These are phyloP conservation scores for Dynastes maya DNA, from an alignment of 2,888 invertebrate species.

Conservation along the genomic window DNA sequence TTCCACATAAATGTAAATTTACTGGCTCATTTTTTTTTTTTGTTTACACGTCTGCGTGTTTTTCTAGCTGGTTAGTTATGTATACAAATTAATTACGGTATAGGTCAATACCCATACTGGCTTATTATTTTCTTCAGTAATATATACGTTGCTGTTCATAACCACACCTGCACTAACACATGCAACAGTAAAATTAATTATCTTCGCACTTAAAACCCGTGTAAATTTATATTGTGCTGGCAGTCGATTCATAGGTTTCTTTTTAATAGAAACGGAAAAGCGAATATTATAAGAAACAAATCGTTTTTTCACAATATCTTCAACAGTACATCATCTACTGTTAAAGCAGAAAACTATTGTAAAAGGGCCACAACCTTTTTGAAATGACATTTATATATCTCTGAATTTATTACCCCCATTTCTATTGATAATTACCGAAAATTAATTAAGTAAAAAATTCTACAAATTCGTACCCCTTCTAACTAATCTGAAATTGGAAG, in stretches of 20 bases:
- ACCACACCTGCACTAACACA: too few relatives aligned
- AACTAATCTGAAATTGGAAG: constrained; percentile 35
- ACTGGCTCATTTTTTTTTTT: neutral
- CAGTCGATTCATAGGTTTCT: too few relatives aligned
- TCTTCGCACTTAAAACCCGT: too few relatives aligned
- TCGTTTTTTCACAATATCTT: too few relatives aligned
- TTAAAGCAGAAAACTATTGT: neutral
- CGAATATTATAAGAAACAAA: too few relatives aligned
- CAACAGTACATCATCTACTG: neutral
- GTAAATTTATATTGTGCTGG: too few relatives aligned
- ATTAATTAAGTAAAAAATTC: constrained; percentile 41
- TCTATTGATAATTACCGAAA: constrained; percentile 25
- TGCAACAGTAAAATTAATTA: too few relatives aligned
- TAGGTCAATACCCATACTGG: neutral
- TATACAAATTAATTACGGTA: neutral
- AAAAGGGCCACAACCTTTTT: neutral
- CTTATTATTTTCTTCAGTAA: too few relatives aligned
- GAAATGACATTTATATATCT: constrained; percentile 12
- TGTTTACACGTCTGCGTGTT: neutral
- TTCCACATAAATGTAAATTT: neutral
- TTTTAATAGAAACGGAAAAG: too few relatives aligned
- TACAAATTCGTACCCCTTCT: constrained; percentile 18
- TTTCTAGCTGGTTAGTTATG: neutral
- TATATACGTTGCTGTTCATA: too few relatives aligned
- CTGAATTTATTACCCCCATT: constrained; percentile 19